Percentiles rank a stretch among this genome's conserved stretches.
Evolutionary conservation across 2,797 vertebrate species (phyloP).

Genomic region (Schizopygopsis pylzovi): DNA sequence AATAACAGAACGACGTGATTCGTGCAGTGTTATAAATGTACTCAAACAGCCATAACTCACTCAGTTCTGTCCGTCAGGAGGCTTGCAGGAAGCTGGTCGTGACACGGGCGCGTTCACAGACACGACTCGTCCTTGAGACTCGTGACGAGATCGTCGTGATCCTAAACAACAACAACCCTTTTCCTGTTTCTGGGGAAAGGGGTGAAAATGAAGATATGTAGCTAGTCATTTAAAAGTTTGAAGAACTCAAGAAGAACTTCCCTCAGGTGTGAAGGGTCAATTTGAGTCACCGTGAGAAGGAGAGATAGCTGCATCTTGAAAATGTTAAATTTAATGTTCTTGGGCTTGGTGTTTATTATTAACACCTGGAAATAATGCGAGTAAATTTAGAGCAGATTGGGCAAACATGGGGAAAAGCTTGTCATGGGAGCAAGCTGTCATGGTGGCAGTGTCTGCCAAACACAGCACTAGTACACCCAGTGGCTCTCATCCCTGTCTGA

Average conservation of each 20-base stretch:
- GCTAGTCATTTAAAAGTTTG: background rate
- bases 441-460: slow-evolving; percentile 32
- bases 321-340: background rate
- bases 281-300: background rate
- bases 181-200: slow-evolving; percentile 31
- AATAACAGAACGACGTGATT: background rate
- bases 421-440: slow-evolving; percentile 26
- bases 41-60: background rate
- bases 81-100: slow-evolving; percentile 38
- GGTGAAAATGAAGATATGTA: background rate
- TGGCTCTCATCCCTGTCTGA: slow-evolving; percentile 58
- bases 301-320: background rate
- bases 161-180: background rate
- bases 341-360: background rate
- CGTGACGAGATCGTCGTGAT: slow-evolving; percentile 18
- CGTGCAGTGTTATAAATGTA: background rate
- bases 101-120: slow-evolving; percentile 13
- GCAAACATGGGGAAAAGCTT: background rate
- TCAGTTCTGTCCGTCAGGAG: background rate
- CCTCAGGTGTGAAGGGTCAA: background rate
- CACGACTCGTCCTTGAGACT: background rate
- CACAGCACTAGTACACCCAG: slow-evolving; percentile 31
- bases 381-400: slow-evolving; percentile 23
- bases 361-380: slow-evolving; percentile 12
- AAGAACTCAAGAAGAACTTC: background rate